phyloP scores from a whole-genome alignment of 1,140 invertebrate species.

The Nasonia giraulti region DNA sequence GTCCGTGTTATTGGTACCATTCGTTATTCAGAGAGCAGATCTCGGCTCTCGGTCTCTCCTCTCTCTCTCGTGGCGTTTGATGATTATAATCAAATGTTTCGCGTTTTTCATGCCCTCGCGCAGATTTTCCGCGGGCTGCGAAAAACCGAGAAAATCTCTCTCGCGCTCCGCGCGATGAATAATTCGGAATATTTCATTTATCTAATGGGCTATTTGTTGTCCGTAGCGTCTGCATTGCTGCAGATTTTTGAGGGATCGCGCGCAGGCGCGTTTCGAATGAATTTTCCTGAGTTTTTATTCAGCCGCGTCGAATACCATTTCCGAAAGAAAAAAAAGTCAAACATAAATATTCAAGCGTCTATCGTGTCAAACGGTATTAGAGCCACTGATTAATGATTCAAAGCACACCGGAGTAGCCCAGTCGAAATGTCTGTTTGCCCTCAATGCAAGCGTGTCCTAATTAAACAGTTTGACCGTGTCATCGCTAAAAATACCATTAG shows the following conservation, averaged over 20 bases:
- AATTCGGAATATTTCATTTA: too few species aligned
- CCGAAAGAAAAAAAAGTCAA: not conserved
- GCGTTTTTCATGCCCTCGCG: slow-evolving; percentile 34
- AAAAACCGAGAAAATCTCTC: slow-evolving; percentile 1
- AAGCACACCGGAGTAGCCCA: too few species aligned
- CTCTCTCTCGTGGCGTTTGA: slow-evolving; percentile 20
- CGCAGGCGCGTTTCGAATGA: not conserved
- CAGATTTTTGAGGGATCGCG: too few species aligned
- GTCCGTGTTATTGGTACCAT: slow-evolving; percentile 50
- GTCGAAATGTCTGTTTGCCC: not conserved
- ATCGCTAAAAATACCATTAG: slow-evolving; percentile 11
- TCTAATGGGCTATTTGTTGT: too few species aligned
- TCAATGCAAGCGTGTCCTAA: not conserved
- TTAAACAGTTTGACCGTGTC: slow-evolving; percentile 13
- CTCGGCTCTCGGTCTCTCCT: not conserved
- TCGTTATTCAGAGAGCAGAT: slow-evolving; percentile 48
- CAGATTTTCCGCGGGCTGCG: not conserved
- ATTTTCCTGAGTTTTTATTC: not conserved
- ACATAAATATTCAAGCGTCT: too few species aligned
- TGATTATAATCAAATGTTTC: slow-evolving; percentile 48
- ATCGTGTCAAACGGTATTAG: not conserved
- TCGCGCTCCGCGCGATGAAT: too few species aligned
- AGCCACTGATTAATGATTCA: not conserved
- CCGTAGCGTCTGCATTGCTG: too few species aligned
- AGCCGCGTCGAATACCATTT: not conserved